phyloP scores from a whole-genome alignment of 2,888 invertebrate species.

The Noctua janthe region DNA sequence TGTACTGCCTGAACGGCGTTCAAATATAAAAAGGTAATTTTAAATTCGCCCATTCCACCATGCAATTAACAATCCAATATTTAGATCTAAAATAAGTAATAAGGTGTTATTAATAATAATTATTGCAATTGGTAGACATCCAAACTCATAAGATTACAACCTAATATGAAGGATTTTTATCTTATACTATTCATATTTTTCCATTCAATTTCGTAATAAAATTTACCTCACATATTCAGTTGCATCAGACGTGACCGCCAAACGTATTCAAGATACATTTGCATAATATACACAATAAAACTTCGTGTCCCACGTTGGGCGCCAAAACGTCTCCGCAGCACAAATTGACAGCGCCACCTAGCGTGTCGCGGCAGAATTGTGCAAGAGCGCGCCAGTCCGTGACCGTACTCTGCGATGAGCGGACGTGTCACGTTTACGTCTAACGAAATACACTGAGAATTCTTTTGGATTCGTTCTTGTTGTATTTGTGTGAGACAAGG shows the following conservation, averaged over 20 bases:
- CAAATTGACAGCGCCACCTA: constrained; percentile 87
- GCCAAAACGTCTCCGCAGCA: constrained; percentile 78
- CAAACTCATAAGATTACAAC: neutral
- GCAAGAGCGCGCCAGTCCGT: constrained; percentile 80
- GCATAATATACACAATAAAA: constrained; percentile 63
- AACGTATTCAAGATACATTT: constrained; percentile 62
- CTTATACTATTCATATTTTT: neutral
- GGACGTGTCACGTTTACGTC: constrained; percentile 78
- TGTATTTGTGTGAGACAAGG: constrained; percentile 46
- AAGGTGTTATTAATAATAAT: neutral
- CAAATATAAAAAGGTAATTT: neutral
- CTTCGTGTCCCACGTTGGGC: constrained; percentile 76
- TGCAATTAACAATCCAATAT: neutral
- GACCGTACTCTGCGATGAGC: constrained; percentile 81
- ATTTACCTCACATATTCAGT: constrained; percentile 45
- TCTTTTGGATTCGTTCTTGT: constrained; percentile 62
- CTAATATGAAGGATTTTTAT: neutral
- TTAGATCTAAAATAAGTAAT: neutral
- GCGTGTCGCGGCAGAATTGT: constrained; percentile 75
- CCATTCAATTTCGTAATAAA: constrained; percentile 36
- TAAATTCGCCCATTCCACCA: neutral
- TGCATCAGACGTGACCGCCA: constrained; percentile 59
- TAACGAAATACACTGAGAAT: constrained; percentile 79
- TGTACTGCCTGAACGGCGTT: neutral
- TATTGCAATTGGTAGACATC: neutral